These are phyloP conservation scores for Crypturellus undulatus DNA, from an alignment of 2,113 vertebrate genomes.

Conservation along the genomic window DNA sequence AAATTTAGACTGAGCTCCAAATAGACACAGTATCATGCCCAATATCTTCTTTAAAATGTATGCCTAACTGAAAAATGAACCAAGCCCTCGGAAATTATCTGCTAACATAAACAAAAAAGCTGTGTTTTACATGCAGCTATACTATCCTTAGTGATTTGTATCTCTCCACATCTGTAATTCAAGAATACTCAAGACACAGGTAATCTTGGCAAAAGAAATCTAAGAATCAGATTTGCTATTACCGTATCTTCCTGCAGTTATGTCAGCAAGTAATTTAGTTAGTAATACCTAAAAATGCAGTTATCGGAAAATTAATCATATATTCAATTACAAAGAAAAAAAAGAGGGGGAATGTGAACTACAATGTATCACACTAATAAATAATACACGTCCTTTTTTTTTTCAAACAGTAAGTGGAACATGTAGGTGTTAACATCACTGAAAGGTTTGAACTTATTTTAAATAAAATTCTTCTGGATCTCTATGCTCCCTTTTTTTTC, in stretches of 20 bases:
- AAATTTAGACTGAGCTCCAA: background rate
- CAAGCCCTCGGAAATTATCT: background rate
- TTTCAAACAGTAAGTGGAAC: background rate
- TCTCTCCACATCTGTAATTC: background rate
- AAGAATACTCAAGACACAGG: background rate
- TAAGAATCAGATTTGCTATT: slow-evolving; percentile 12
- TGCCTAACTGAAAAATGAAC: background rate
- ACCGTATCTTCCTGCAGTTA: background rate
- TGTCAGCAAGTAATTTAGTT: slow-evolving; percentile 6
- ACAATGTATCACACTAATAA: background rate
- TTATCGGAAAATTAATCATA: background rate
- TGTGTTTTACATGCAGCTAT: background rate
- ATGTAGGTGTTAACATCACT: background rate
- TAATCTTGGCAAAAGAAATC: slow-evolving; percentile 32
- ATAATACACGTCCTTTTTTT: background rate
- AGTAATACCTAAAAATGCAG: background rate
- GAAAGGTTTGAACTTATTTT: background rate
- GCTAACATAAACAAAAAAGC: background rate
- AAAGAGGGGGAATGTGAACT: background rate
- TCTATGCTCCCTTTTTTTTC: background rate
- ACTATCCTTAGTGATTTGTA: background rate
- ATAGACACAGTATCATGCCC: background rate
- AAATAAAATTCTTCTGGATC: background rate
- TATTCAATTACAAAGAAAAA: background rate
- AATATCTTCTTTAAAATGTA: background rate